Evolutionary conservation across 2,113 vertebrate genomes (phyloP).

Genomic region (Pelodiscus sinensis): DNA sequence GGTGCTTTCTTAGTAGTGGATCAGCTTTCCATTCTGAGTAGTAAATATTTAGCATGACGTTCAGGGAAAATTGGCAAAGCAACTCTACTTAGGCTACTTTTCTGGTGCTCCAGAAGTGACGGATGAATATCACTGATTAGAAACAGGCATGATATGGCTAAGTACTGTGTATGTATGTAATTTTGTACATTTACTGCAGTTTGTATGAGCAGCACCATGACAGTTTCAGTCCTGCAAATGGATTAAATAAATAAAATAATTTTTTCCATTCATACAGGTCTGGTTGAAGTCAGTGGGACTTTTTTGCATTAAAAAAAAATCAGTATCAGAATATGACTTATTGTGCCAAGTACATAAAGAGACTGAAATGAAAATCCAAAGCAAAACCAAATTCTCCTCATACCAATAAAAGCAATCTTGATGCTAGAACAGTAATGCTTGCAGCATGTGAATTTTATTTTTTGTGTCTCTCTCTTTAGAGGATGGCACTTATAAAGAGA

Average conservation of each 20-base stretch:
- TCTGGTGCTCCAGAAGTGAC: background rate
- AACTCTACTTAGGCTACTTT: background rate
- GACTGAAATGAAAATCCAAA: background rate
- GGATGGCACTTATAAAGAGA: conserved; percentile 24
- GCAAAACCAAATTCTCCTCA: conserved; percentile 4
- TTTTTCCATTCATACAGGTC: background rate
- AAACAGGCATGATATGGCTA: background rate
- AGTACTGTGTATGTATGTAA: fast-evolving
- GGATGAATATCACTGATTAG: background rate
- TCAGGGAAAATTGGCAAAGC: background rate
- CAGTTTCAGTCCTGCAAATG: background rate
- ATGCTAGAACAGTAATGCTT: background rate
- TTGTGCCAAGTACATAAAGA: background rate
- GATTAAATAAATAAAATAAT: background rate
- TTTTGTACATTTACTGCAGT: background rate
- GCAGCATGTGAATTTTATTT: background rate
- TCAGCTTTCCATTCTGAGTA: background rate
- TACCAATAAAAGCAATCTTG: background rate
- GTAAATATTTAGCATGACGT: background rate
- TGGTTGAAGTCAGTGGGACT: background rate
- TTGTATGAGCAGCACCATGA: background rate
- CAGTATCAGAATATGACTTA: fast-evolving
- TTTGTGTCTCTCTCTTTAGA: conserved; percentile 5
- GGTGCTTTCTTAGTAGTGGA: background rate
- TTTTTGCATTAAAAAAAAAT: background rate